A percentile compares a stretch with the other conserved stretches of the same genome.
These are phyloP conservation scores for Podiceps cristatus DNA, from an alignment of 2,113 vertebrate genomes.

Conservation along the genomic window DNA sequence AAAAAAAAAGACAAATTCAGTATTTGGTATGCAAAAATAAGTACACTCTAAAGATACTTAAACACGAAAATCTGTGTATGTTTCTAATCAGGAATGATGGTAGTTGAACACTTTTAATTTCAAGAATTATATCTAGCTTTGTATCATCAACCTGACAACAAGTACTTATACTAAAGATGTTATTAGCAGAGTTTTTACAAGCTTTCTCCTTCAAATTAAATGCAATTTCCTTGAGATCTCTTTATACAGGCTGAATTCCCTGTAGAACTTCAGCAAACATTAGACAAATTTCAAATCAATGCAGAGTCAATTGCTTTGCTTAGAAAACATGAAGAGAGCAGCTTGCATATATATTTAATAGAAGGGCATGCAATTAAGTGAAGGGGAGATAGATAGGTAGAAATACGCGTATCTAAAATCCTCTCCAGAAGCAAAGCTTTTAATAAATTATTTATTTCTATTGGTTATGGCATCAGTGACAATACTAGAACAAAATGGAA, in stretches of 20 bases:
- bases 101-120: neutral
- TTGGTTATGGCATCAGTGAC: neutral
- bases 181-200: neutral
- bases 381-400: neutral
- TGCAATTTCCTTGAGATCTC: neutral
- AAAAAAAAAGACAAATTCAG: neutral
- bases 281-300: conserved; percentile 14
- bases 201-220: neutral
- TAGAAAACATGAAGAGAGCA: neutral
- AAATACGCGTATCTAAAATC: neutral
- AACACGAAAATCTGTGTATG: neutral
- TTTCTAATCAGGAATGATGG: neutral
- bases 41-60: neutral
- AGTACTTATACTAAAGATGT: neutral
- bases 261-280: neutral
- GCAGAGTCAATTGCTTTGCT: neutral
- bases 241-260: neutral
- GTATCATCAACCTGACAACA: neutral
- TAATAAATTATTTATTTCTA: neutral
- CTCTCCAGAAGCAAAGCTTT: neutral
- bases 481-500: neutral
- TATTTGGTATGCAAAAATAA: neutral
- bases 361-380: neutral
- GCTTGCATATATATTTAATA: neutral
- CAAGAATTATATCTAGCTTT: neutral